Conservation (phyloP, 37 sponge, comb jelly and placozoan genomes). For the Agelas oroides region DNA sequence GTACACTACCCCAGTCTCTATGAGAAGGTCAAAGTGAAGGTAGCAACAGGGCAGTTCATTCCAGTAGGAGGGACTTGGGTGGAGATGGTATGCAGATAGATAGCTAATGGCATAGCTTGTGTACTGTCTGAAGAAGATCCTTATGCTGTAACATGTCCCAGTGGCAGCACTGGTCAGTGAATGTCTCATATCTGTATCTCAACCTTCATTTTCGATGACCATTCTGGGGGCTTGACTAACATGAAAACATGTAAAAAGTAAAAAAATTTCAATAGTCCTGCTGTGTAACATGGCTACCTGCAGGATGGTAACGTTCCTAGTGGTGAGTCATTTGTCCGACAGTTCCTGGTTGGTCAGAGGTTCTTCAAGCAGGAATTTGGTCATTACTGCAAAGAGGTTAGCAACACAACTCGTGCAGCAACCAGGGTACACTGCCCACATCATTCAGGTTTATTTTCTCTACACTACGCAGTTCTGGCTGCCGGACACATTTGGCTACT, state of each 20-base stretch:
- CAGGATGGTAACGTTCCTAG: constrained; percentile 83
- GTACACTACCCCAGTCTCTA: constrained; percentile 66
- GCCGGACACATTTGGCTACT: constrained; percentile 89
- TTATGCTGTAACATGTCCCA: no score
- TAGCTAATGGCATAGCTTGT: no score
- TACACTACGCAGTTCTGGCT: constrained; percentile 69
- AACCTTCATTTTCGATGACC: no score
- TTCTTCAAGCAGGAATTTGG: constrained; percentile 82
- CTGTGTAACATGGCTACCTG: no score
- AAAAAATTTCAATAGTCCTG: no score
- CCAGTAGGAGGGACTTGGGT: constrained; percentile 87
- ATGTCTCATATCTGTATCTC: no score
- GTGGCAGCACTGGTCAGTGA: no score
- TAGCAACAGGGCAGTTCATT: constrained; percentile 46
- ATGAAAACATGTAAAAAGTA: no score
- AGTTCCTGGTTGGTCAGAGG: constrained; percentile 79
- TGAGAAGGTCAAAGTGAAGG: constrained; percentile 42
- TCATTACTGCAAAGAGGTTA: constrained; percentile 41
- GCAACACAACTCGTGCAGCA: background rate
- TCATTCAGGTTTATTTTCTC: background rate
- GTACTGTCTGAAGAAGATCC: no score
- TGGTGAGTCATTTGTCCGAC: constrained; percentile 79
- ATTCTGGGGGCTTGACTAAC: no score
- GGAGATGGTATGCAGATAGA: constrained; percentile 64
- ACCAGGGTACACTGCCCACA: background rate